Conservation (phyloP, 2,113 vertebrate genomes). For the Trematomus loennbergii region DNA sequence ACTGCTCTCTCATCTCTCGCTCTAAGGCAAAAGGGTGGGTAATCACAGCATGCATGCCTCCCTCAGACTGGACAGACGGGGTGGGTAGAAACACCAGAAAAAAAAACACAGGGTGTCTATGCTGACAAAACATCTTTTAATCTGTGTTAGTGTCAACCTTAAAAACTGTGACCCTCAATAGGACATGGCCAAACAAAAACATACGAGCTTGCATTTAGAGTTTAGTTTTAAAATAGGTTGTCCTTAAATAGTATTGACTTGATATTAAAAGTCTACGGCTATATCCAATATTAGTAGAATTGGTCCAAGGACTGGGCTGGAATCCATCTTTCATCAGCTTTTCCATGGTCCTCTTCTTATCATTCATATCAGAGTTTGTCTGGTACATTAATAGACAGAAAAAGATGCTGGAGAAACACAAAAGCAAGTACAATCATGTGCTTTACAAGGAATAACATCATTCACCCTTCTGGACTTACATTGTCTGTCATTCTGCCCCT, state of each 20-base stretch:
- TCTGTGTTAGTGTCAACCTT: slow-evolving; percentile 4
- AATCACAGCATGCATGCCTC: slow-evolving; percentile 83
- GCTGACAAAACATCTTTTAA: slow-evolving; percentile 24
- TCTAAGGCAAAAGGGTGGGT: slow-evolving; percentile 99
- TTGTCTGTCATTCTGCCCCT: slow-evolving; percentile 42
- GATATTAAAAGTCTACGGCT: neutral
- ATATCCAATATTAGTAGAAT: slow-evolving; percentile 5
- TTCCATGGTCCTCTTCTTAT: slow-evolving; percentile 55
- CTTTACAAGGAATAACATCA: slow-evolving; percentile 29
- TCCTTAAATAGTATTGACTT: slow-evolving; percentile 2
- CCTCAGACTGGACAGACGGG: slow-evolving; percentile 64
- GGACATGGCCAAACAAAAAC: slow-evolving; percentile 9
- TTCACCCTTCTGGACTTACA: slow-evolving; percentile 34
- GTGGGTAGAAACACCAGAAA: slow-evolving; percentile 42
- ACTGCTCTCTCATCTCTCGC: slow-evolving; percentile 96
- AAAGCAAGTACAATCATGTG: slow-evolving; percentile 21
- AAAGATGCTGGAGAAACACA: slow-evolving; percentile 3
- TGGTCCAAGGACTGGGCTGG: slow-evolving; percentile 65
- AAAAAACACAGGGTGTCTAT: neutral
- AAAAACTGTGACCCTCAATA: neutral
- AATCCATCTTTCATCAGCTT: slow-evolving; percentile 71
- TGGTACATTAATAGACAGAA: neutral
- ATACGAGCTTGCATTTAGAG: neutral
- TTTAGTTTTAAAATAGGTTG: slow-evolving; percentile 1
- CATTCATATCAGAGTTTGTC: slow-evolving; percentile 47